Conservation (phyloP, 2,797 vertebrate genomes). For the Pseudopleuronectes americanus region DNA sequence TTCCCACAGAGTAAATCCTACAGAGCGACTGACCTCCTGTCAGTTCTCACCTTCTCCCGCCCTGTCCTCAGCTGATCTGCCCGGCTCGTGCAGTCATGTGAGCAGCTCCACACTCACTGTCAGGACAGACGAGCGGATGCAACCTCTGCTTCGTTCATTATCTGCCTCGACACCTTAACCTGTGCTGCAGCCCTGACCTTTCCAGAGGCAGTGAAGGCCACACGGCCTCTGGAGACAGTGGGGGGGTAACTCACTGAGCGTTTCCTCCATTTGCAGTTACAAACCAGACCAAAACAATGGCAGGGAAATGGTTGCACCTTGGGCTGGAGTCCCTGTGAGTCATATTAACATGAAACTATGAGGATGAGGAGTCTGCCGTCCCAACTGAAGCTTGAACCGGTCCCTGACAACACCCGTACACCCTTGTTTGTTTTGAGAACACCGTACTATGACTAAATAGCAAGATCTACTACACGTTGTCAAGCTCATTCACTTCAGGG, state of each 20-base stretch:
- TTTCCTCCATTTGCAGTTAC: conserved; percentile 79
- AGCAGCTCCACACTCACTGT: background rate
- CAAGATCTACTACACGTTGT: too few relatives aligned
- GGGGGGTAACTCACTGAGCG: conserved; percentile 16
- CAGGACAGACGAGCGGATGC: conserved; percentile 21
- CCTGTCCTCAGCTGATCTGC: background rate
- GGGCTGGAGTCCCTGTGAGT: conserved; percentile 63
- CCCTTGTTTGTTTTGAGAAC: background rate
- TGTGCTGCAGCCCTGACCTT: conserved; percentile 38
- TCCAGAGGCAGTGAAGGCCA: conserved; percentile 56
- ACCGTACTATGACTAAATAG: background rate
- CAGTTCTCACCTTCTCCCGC: background rate
- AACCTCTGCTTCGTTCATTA: conserved; percentile 50
- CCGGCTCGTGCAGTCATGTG: background rate
- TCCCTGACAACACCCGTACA: background rate
- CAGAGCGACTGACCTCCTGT: background rate
- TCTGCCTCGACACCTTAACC: conserved; percentile 50
- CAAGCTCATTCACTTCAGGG: too few relatives aligned
- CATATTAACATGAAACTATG: conserved; percentile 52
- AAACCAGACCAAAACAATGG: conserved; percentile 72
- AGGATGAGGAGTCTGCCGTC: conserved; percentile 78
- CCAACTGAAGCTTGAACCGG: conserved; percentile 48
- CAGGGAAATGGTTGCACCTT: conserved; percentile 79
- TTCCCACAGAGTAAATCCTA: conserved; percentile 53
- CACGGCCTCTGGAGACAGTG: conserved; percentile 14